Conservation (phyloP, 2,888 invertebrate species). For the Pseudoips prasinana region DNA sequence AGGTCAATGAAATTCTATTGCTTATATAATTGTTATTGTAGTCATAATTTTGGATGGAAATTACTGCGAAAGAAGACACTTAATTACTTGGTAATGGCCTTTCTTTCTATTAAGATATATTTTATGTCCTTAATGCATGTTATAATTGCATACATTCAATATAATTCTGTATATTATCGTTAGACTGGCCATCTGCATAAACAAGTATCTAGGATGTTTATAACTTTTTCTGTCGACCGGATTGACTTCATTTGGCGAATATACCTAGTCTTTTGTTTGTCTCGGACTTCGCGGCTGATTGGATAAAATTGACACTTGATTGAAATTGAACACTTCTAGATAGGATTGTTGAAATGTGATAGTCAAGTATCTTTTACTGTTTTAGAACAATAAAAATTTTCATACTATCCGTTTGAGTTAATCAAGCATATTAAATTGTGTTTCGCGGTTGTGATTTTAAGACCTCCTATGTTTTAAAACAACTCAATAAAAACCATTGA, state of each 20-base stretch:
- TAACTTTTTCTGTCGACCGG: conserved; percentile 17
- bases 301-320: conserved; percentile 20
- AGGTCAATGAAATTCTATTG: conserved; percentile 16
- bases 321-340: conserved; percentile 23
- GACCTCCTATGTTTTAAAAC: no score
- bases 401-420: no score
- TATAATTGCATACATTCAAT: conserved; percentile 10
- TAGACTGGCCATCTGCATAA: conserved; percentile 17
- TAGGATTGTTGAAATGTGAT: conserved; percentile 12
- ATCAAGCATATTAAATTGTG: no score
- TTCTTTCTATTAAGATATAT: conserved; percentile 28
- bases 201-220: conserved; percentile 37
- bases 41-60: conserved; percentile 11
- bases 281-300: conserved; percentile 12
- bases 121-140: conserved; percentile 8
- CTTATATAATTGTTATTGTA: conserved; percentile 7
- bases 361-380: background rate
- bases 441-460: no score
- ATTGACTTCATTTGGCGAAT: conserved; percentile 13
- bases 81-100: conserved; percentile 12
- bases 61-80: no score
- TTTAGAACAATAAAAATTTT: no score
- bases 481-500: no score
- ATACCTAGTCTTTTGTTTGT: conserved; percentile 24
- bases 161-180: no score